Conservation (phyloP, 2,797 vertebrate genomes). For the Gambusia yucatana region DNA sequence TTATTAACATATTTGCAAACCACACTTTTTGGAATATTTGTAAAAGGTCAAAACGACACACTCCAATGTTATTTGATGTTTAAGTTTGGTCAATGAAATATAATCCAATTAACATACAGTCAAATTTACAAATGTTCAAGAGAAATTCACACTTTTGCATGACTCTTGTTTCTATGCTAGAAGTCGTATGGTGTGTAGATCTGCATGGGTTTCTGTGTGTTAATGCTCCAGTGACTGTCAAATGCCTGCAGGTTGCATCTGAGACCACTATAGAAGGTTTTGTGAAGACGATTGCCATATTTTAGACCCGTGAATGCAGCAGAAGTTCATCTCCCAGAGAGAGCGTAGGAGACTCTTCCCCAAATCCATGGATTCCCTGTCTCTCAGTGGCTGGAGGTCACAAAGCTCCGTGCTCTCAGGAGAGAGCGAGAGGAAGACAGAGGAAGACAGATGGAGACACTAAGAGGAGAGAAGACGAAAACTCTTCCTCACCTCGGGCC, state of each 20-base stretch:
- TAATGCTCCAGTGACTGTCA: slow-evolving; percentile 22
- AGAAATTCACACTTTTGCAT: background rate
- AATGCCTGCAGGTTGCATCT: slow-evolving; percentile 11
- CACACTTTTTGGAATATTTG: background rate
- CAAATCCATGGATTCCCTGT: slow-evolving; percentile 61
- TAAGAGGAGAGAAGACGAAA: slow-evolving; percentile 25
- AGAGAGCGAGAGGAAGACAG: slow-evolving; percentile 8
- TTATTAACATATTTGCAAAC: background rate
- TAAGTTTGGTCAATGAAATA: background rate
- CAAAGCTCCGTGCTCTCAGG: slow-evolving; percentile 39
- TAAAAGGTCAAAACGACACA: background rate
- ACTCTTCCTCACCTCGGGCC: slow-evolving; percentile 47
- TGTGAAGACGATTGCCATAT: slow-evolving; percentile 25
- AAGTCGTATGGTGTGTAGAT: background rate
- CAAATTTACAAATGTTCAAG: background rate
- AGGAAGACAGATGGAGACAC: slow-evolving; percentile 45
- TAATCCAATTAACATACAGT: background rate
- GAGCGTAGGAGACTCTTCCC: slow-evolving; percentile 43
- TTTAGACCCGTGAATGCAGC: slow-evolving; percentile 14
- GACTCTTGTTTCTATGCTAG: background rate
- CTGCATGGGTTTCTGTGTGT: slow-evolving; percentile 31
- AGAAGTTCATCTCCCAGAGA: slow-evolving; percentile 45
- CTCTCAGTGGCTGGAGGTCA: slow-evolving; percentile 64
- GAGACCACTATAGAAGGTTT: background rate
- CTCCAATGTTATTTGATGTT: background rate